phyloP scores from a whole-genome alignment of 2,113 vertebrate species.

The Callaeas wilsoni region DNA sequence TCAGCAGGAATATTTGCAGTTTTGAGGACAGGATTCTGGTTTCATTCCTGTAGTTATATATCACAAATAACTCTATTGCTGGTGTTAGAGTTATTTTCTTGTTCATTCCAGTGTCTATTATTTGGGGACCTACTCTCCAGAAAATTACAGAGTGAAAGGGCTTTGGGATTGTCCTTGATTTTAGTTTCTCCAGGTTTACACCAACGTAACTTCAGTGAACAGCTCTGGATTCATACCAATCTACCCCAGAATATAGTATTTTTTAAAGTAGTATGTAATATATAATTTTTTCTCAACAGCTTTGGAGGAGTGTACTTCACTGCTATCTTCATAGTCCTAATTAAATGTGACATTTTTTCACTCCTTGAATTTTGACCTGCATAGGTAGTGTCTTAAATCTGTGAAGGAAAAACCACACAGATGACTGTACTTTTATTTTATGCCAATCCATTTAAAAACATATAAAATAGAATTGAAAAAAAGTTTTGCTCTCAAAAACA shows the following conservation, averaged over 20 bases:
- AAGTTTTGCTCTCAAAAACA: neutral
- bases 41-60: neutral
- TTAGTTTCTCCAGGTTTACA: neutral
- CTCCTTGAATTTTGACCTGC: conserved; percentile 55
- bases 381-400: conserved; percentile 41
- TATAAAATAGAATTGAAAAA: neutral
- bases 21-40: conserved; percentile 7
- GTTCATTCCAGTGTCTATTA: neutral
- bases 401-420: neutral
- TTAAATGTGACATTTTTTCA: conserved; percentile 65
- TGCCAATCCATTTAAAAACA: neutral
- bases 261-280: neutral
- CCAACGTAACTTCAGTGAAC: neutral
- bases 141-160: neutral
- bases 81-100: neutral
- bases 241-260: neutral
- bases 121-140: neutral
- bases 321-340: conserved; percentile 37
- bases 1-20: conserved; percentile 28
- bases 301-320: neutral
- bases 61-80: neutral
- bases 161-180: neutral
- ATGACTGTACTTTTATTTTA: conserved; percentile 35
- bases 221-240: neutral
- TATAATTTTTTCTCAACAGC: neutral